phyloP scores from a whole-genome alignment of 2,113 vertebrate species.

The Archocentrus centrarchus region DNA sequence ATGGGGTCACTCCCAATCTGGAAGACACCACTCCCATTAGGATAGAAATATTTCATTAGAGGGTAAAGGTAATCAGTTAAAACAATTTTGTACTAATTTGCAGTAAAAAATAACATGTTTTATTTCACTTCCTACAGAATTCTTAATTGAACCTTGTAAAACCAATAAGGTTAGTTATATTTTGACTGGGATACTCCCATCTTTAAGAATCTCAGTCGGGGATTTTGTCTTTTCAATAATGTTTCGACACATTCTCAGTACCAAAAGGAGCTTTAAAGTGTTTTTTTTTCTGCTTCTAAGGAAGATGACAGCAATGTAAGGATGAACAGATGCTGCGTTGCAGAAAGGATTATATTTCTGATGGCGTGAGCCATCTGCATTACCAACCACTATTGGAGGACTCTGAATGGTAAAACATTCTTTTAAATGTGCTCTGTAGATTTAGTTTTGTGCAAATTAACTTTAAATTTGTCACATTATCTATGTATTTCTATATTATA shows the following conservation, averaged over 20 bases:
- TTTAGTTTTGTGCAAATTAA: neutral
- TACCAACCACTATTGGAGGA: neutral
- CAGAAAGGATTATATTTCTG: conserved; percentile 14
- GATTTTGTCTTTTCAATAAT: neutral
- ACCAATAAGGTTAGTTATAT: neutral
- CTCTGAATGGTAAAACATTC: neutral
- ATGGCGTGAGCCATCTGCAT: conserved; percentile 2
- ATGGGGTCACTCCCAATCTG: no score
- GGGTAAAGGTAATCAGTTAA: no score
- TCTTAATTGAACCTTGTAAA: neutral
- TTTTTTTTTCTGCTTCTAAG: neutral
- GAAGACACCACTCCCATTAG: no score
- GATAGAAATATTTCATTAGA: no score
- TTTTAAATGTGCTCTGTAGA: neutral
- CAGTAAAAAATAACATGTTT: neutral
- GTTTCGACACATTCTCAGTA: neutral
- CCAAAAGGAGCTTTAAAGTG: neutral
- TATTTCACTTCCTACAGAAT: neutral
- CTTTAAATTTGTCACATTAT: neutral
- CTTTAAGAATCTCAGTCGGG: neutral
- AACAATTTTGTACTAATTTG: no score
- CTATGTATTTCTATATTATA: neutral
- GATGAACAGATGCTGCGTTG: conserved; percentile 10
- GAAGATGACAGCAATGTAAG: neutral
- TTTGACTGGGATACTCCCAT: neutral